A percentile compares a stretch with the other conserved stretches of the same genome.
phyloP scores from a whole-genome alignment of 53 echinoderm and acorn worm species.

The Temnopleurus reevesii region DNA sequence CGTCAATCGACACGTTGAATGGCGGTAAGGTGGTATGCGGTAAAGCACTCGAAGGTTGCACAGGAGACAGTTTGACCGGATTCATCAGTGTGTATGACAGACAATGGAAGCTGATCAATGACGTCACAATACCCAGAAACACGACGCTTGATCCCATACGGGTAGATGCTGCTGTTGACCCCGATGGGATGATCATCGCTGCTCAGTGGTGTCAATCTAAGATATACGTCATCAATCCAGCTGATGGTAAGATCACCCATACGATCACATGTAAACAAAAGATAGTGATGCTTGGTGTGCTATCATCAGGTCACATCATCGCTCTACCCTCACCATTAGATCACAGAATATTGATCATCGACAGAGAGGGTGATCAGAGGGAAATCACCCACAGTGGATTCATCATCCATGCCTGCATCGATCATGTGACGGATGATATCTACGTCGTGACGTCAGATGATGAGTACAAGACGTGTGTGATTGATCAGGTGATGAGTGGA shows the following conservation, averaged over 20 bases:
- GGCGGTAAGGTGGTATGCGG: constrained; percentile 25
- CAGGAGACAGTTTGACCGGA: background rate
- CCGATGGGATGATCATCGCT: constrained; percentile 16
- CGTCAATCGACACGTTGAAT: background rate
- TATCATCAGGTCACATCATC: background rate
- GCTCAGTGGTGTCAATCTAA: background rate
- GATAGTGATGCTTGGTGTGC: background rate
- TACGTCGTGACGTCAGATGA: constrained; percentile 4
- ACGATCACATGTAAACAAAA: constrained; percentile 24
- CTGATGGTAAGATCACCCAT: background rate
- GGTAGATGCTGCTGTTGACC: constrained; percentile 10
- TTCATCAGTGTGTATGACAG: constrained; percentile 33
- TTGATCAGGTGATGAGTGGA: background rate
- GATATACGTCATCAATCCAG: constrained; percentile 40
- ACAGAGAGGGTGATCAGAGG: constrained; percentile 22
- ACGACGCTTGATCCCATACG: background rate
- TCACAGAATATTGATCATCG: constrained; percentile 6
- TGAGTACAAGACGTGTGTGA: background rate
- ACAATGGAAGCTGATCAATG: background rate
- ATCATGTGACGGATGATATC: constrained; percentile 18
- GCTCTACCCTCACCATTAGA: background rate
- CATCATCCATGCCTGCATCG: background rate
- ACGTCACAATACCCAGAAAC: constrained; percentile 41
- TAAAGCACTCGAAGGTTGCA: background rate
- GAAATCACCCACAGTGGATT: background rate